phyloP scores from a whole-genome alignment of 2,888 invertebrate species.

The Agrilus mali region DNA sequence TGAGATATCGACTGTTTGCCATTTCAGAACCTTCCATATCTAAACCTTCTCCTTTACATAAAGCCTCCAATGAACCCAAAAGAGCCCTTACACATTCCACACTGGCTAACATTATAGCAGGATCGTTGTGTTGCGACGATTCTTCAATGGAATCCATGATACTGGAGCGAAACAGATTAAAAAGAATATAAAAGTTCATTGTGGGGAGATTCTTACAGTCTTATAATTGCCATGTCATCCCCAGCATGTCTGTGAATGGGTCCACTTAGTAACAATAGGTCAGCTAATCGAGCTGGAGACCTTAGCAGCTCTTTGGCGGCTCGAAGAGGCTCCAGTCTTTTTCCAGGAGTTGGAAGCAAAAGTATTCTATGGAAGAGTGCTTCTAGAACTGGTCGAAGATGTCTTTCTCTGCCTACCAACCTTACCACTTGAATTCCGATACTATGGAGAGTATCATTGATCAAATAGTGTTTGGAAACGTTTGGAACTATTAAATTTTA shows the following conservation, averaged over 20 bases:
- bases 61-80: constrained; percentile 67
- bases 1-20: constrained; percentile 52
- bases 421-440: constrained; percentile 83
- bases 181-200: neutral
- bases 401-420: constrained; percentile 74
- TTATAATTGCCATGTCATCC: constrained; percentile 71
- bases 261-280: constrained; percentile 48
- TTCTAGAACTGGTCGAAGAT: constrained; percentile 81
- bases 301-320: constrained; percentile 70
- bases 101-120: constrained; percentile 63
- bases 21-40: constrained; percentile 47
- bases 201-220: constrained; percentile 49
- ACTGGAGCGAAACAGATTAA: constrained; percentile 33
- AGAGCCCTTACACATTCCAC: constrained; percentile 75
- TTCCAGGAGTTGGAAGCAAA: constrained; percentile 73
- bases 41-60: constrained; percentile 63
- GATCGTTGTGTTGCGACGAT: constrained; percentile 70
- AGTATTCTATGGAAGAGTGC: constrained; percentile 89
- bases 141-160: constrained; percentile 90
- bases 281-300: constrained; percentile 67
- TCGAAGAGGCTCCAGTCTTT: constrained; percentile 73
- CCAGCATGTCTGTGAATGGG: constrained; percentile 50
- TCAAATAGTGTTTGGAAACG: neutral
- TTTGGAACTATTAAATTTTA: constrained; percentile 3
- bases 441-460: constrained; percentile 38